These are phyloP conservation scores for Engystomops pustulosus DNA, from an alignment of 2,113 vertebrate species.

Conservation along the genomic window DNA sequence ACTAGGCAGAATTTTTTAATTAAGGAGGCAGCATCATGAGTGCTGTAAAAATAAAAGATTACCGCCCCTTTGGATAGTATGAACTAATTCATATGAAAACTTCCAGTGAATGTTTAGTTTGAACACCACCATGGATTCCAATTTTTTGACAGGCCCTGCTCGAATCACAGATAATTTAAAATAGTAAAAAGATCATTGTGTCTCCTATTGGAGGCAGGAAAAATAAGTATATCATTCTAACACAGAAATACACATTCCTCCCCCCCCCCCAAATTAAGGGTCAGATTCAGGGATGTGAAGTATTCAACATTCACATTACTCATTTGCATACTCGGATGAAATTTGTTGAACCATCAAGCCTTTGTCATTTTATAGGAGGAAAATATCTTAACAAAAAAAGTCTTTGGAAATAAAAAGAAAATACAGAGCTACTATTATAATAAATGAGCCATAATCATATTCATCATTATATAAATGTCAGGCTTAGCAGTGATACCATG, in stretches of 20 bases:
- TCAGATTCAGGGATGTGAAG: neutral
- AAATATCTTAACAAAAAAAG: neutral
- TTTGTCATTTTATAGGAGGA: neutral
- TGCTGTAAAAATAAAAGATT: too few species aligned
- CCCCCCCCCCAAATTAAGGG: neutral
- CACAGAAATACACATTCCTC: neutral
- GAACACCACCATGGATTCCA: too few species aligned
- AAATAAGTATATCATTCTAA: neutral
- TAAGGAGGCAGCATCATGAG: too few species aligned
- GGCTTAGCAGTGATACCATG: neutral
- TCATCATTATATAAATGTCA: slow-evolving; percentile 4
- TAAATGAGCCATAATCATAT: neutral
- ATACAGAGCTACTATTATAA: neutral
- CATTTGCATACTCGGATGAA: neutral
- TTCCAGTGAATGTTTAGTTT: too few species aligned
- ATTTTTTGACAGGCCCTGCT: too few species aligned
- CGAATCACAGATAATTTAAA: too few species aligned
- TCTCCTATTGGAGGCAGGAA: neutral
- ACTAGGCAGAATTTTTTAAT: too few species aligned
- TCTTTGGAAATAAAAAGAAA: neutral
- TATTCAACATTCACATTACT: neutral
- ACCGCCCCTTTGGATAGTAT: too few species aligned
- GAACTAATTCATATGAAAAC: too few species aligned
- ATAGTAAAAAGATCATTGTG: too few species aligned
- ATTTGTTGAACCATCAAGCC: neutral